Evolutionary conservation across 1,140 invertebrate genomes (phyloP).

Genomic region (Hyposmocoma kahamanoa): DNA sequence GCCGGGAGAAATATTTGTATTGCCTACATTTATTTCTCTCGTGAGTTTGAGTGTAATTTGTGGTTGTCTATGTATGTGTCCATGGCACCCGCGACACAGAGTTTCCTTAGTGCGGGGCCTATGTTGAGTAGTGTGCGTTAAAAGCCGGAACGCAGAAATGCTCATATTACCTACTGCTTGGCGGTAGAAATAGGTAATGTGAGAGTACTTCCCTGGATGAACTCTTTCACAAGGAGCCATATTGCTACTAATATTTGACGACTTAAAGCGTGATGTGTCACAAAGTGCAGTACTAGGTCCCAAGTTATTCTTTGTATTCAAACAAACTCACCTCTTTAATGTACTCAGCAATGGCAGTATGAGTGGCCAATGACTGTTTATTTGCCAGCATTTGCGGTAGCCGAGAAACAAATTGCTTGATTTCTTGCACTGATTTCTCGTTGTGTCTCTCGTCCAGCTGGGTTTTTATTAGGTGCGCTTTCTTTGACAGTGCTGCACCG

Average conservation of each 20-base stretch:
- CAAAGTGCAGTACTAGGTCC: too few species aligned
- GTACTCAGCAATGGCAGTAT: constrained; percentile 78
- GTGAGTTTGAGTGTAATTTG: too few species aligned
- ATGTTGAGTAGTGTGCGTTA: neutral
- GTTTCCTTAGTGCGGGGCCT: too few species aligned
- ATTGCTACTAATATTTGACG: neutral
- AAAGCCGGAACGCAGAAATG: neutral
- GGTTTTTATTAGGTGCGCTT: constrained; percentile 89
- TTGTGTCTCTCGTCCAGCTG: constrained; percentile 90
- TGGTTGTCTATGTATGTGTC: too few species aligned
- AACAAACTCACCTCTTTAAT: constrained; percentile 75
- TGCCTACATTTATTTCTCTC: too few species aligned
- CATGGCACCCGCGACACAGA: too few species aligned
- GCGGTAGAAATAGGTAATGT: too few species aligned
- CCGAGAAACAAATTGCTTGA: constrained; percentile 94
- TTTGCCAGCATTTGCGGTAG: constrained; percentile 91
- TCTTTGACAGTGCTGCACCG: constrained; percentile 87
- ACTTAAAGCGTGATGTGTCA: neutral
- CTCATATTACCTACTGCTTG: too few species aligned
- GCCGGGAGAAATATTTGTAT: too few species aligned
- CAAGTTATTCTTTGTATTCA: too few species aligned
- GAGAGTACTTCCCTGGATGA: too few species aligned
- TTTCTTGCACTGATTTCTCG: constrained; percentile 92
- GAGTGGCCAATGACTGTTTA: constrained; percentile 87
- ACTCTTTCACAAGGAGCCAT: neutral